Base-by-base conservation (phyloP, 2,888 invertebrate genomes). In the Teleogryllus oceanicus region DNA sequence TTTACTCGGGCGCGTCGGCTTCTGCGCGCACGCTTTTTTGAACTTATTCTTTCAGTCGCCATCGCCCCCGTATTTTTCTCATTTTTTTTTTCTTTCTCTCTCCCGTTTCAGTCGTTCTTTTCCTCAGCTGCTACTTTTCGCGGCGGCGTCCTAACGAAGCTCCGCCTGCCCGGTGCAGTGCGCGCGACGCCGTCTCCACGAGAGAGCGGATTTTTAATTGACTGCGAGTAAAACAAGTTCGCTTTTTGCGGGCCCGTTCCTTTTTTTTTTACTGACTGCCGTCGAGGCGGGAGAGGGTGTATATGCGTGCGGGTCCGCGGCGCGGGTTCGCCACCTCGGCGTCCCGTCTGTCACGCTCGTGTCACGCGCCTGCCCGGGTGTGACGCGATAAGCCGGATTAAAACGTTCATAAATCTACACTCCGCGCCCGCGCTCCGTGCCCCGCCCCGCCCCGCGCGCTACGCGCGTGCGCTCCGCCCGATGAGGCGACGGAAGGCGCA, bases 311-410 rank as follows among this genome's bases (percentile, higher is more conserved):
- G 37, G 37, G 37, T 37, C 37, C 37, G 24, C 3, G 24, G 24
- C 24, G 37, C 37, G 37, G 37, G 37, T 37, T 62, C 62, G 62
- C 62, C n/a, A 62, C 62, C 62, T 62, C 62, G 62, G 12, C n/a
- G 62, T 62, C 62, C 8, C 62, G 13, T 62, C 62, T n/a, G 62
- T 18, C 62, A 62, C n/a, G 13, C 16, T 2, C 62, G 37, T 62
- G 62, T 62, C 16, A 62, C 62, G 62, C 8, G 62, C 16, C 16
- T n/a, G 62, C n/a, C 62, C 62, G 62, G n/a, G 62, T 62, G n/a
- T 62, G 62, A 62, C n/a, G 62, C 62, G 62, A 62, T 62, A 62
- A 62, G 62, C 62, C 62, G 62, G 62, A 62, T 62, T 62, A 62
- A 12, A 62, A 8, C 62, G 62, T 62, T 62, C 62, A 62, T 62